These are phyloP conservation scores for Hylyphantes graminicola DNA, from an alignment of 1,140 invertebrate species.

Conservation along the genomic window DNA sequence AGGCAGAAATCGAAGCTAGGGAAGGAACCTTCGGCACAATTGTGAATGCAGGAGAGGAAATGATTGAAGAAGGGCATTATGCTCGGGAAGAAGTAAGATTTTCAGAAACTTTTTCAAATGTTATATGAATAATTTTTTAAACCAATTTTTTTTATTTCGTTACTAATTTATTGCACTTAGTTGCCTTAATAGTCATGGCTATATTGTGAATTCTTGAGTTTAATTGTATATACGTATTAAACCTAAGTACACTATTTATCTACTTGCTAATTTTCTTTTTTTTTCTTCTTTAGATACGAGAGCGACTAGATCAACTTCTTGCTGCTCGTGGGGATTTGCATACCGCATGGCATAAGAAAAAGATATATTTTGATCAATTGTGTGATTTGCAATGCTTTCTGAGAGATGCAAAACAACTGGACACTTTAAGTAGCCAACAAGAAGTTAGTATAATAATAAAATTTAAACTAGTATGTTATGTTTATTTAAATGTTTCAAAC, in stretches of 20 bases:
- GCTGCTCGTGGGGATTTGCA: constrained; percentile 83
- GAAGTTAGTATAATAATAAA: constrained; percentile 71
- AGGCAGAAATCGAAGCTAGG: constrained; percentile 93
- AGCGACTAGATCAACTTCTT: constrained; percentile 80
- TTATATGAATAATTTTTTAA: not conserved
- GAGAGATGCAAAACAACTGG: constrained; percentile 92
- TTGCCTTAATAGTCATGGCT: too few species aligned
- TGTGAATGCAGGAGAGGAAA: constrained; percentile 81
- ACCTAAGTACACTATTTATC: not conserved
- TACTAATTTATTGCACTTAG: too few species aligned
- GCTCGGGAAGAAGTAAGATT: constrained; percentile 70
- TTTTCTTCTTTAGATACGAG: constrained; percentile 75
- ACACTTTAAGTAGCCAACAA: constrained; percentile 88
- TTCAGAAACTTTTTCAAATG: not conserved
- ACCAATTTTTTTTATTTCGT: not conserved
- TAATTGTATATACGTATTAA: not conserved
- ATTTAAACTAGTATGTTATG: not conserved
- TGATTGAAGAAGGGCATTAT: constrained; percentile 86
- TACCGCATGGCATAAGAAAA: constrained; percentile 87
- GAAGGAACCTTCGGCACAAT: constrained; percentile 86
- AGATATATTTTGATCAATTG: constrained; percentile 91
- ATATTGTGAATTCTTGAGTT: not conserved
- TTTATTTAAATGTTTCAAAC: not conserved
- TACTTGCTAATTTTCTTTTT: not conserved
- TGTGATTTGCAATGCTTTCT: constrained; percentile 96